Percentiles rank a stretch among this genome's conserved stretches.
Conservation (phyloP, 2,888 invertebrate genomes). For the Miltochrista miniata region DNA sequence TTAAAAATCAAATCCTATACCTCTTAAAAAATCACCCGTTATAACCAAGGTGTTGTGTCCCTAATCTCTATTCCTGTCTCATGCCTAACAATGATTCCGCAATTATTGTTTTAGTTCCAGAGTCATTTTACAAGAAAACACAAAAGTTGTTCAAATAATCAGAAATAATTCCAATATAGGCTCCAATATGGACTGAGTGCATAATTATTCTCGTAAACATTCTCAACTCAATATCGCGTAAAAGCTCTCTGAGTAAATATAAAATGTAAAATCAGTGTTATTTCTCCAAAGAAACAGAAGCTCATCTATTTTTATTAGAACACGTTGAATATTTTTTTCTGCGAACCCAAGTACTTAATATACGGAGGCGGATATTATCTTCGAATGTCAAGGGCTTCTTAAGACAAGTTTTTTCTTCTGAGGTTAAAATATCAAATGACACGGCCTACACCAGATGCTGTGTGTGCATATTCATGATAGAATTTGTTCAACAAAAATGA, state of each 20-base stretch:
- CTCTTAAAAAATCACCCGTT: too few species aligned
- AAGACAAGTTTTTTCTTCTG: slow-evolving; percentile 14
- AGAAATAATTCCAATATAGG: too few species aligned
- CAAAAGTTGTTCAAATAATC: too few species aligned
- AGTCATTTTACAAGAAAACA: too few species aligned
- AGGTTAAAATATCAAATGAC: slow-evolving; percentile 34
- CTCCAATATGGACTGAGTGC: background rate
- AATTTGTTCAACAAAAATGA: background rate
- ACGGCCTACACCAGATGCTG: slow-evolving; percentile 31
- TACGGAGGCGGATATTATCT: slow-evolving; percentile 14
- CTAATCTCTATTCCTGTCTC: too few species aligned
- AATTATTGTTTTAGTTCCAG: too few species aligned
- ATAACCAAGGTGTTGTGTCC: too few species aligned
- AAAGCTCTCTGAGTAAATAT: slow-evolving; percentile 4
- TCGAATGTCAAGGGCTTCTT: slow-evolving; percentile 24
- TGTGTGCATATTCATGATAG: slow-evolving; percentile 7
- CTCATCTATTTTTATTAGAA: slow-evolving; percentile 7
- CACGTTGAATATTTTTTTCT: slow-evolving; percentile 1
- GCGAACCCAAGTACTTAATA: slow-evolving; percentile 7
- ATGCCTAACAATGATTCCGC: too few species aligned
- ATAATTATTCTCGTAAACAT: slow-evolving; percentile 12
- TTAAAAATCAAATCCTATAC: too few species aligned
- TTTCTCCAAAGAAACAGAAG: slow-evolving; percentile 12
- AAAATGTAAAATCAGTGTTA: slow-evolving; percentile 14
- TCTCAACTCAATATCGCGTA: too few species aligned